A percentile compares a stretch with the other conserved stretches of the same genome.
Conservation (phyloP, 2,888 invertebrate species). For the Agrotis segetum region DNA sequence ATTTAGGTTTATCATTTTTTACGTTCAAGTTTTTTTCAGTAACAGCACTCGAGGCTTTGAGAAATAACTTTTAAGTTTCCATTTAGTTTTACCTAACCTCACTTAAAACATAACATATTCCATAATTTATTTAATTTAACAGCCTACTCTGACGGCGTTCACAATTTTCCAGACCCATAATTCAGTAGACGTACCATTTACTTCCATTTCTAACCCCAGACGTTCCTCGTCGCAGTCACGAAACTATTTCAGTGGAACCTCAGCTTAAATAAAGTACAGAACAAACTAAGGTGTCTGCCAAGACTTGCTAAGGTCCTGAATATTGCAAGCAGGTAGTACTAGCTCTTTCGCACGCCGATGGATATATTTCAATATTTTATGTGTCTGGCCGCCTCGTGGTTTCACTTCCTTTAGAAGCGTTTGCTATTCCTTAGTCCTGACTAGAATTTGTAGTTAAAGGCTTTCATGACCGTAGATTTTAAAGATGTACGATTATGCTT, state of each 20-base stretch:
- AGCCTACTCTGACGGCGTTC: background rate
- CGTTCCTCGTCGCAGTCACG: constrained; percentile 56
- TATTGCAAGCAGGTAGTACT: constrained; percentile 73
- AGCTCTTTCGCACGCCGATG: constrained; percentile 59
- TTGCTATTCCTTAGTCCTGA: constrained; percentile 30
- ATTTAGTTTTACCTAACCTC: background rate
- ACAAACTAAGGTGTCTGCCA: constrained; percentile 75
- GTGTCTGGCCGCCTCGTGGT: constrained; percentile 71
- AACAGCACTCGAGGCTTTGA: background rate
- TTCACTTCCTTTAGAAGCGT: constrained; percentile 63
- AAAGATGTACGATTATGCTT: background rate
- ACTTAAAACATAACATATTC: background rate
- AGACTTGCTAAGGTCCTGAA: constrained; percentile 70
- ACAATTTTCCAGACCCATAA: constrained; percentile 39
- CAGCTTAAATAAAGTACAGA: constrained; percentile 67
- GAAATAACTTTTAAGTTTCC: background rate
- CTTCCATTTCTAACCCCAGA: constrained; percentile 33
- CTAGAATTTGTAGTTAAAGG: constrained; percentile 20
- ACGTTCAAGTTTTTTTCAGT: background rate
- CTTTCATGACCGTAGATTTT: constrained; percentile 30
- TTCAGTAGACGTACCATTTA: constrained; percentile 34
- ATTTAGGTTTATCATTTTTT: constrained; percentile 18
- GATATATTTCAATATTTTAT: constrained; percentile 78
- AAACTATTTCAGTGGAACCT: constrained; percentile 65
- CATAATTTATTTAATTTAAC: constrained; percentile 20